These are phyloP conservation scores for Meloe dianella DNA, from an alignment of 2,888 invertebrate genomes.

Conservation along the genomic window DNA sequence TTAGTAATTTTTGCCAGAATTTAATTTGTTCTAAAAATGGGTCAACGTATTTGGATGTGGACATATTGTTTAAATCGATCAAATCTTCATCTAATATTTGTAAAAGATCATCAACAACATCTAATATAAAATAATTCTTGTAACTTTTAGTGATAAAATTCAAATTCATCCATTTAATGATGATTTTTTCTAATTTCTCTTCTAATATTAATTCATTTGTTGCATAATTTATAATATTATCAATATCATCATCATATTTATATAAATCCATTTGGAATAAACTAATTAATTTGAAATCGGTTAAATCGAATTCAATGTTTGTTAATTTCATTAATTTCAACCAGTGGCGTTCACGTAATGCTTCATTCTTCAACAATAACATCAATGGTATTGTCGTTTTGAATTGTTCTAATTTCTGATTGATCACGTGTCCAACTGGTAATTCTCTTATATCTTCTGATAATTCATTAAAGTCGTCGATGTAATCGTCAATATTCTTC, in stretches of 20 bases:
- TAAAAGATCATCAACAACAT: slow-evolving; percentile 82
- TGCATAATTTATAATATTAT: slow-evolving; percentile 85
- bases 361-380: slow-evolving; percentile 90
- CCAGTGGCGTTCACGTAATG: slow-evolving; percentile 91
- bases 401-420: slow-evolving; percentile 88
- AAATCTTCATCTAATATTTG: slow-evolving; percentile 86
- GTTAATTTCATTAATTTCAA: slow-evolving; percentile 86
- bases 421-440: slow-evolving; percentile 72
- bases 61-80: slow-evolving; percentile 91
- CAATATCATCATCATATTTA: slow-evolving; percentile 83
- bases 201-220: slow-evolving; percentile 92
- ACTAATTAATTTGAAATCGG: slow-evolving; percentile 88
- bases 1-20: slow-evolving; percentile 83
- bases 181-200: slow-evolving; percentile 82
- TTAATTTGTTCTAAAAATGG: slow-evolving; percentile 85
- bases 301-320: slow-evolving; percentile 84
- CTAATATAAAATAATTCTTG: slow-evolving; percentile 73
- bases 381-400: slow-evolving; percentile 86
- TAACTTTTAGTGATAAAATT: slow-evolving; percentile 71
- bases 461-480: slow-evolving; percentile 79
- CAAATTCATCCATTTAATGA: slow-evolving; percentile 74
- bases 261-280: slow-evolving; percentile 93
- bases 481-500: slow-evolving; percentile 85
- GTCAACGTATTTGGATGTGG: slow-evolving; percentile 87
- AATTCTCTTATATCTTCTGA: slow-evolving; percentile 68